Evolutionary conservation across 1,140 invertebrate genomes (phyloP).

Genomic region (Periplaneta americana): DNA sequence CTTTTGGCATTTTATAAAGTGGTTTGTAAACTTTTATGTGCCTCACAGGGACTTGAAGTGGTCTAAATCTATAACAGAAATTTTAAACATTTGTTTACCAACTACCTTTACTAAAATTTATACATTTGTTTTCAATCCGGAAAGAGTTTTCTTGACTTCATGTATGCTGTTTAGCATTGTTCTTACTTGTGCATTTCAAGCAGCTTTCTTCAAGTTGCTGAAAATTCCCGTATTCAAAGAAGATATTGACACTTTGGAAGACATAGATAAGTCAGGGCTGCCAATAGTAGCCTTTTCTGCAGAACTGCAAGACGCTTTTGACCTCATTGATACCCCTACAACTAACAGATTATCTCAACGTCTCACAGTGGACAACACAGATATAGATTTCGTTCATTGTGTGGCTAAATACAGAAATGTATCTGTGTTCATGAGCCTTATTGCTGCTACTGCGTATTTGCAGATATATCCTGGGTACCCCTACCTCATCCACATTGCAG

Average conservation of each 20-base stretch:
- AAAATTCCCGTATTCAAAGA: neutral
- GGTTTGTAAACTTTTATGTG: too few relatives aligned
- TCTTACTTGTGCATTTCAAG: neutral
- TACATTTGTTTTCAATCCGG: neutral
- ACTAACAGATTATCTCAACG: neutral
- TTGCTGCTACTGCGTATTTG: too few relatives aligned
- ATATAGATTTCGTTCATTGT: too few relatives aligned
- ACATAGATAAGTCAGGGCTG: neutral
- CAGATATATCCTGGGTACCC: too few relatives aligned
- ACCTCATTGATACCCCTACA: neutral
- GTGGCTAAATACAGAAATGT: too few relatives aligned
- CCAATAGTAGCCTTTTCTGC: neutral
- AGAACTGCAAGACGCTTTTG: neutral
- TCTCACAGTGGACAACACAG: neutral
- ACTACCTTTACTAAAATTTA: neutral
- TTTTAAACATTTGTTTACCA: neutral
- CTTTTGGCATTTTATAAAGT: too few relatives aligned
- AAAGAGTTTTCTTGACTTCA: neutral
- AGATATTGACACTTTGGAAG: neutral
- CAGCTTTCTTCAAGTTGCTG: neutral
- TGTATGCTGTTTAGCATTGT: constrained; percentile 4
- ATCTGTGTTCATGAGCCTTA: too few relatives aligned
- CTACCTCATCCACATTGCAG: too few relatives aligned
- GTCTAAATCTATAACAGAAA: neutral
- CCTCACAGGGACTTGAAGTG: neutral